These are phyloP conservation scores for Vulpes vulpes DNA, from an alignment of 2,113 vertebrate genomes.

Conservation along the genomic window DNA sequence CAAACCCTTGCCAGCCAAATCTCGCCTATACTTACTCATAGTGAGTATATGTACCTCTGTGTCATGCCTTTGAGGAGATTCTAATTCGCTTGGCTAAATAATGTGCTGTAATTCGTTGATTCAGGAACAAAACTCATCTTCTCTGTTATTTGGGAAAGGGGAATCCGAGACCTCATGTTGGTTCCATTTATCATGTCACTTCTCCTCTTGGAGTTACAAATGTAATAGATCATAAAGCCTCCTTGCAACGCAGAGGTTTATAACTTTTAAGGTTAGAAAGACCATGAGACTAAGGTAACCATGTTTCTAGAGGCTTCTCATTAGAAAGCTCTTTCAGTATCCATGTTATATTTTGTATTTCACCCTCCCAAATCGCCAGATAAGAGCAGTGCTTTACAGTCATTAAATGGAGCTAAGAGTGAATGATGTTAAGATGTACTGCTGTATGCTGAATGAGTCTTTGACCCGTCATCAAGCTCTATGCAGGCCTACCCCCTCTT, in stretches of 20 bases:
- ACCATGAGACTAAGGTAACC: not conserved
- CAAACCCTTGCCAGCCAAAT: not conserved
- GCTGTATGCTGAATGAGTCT: not conserved
- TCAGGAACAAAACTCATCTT: slow-evolving; percentile 8
- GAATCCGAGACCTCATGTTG: slow-evolving; percentile 26
- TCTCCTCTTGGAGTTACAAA: slow-evolving; percentile 6
- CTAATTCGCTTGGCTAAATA: slow-evolving; percentile 2
- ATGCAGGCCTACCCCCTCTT: not conserved
- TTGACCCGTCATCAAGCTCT: not conserved
- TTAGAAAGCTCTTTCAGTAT: not conserved
- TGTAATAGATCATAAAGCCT: not conserved
- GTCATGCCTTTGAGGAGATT: not conserved
- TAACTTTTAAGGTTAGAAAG: slow-evolving; percentile 42
- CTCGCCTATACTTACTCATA: not conserved
- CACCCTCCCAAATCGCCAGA: slow-evolving; percentile 63
- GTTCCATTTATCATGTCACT: slow-evolving; percentile 3
- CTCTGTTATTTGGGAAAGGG: slow-evolving; percentile 23
- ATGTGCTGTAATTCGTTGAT: not conserved
- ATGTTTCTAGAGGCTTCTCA: not conserved
- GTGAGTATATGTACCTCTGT: not conserved
- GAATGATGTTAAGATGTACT: not conserved
- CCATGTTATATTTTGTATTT: slow-evolving; percentile 58
- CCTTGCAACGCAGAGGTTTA: slow-evolving; percentile 14
- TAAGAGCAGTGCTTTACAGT: not conserved
- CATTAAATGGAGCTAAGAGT: not conserved